Conservation (phyloP, 2,888 invertebrate species). For the Conomelus anceps region DNA sequence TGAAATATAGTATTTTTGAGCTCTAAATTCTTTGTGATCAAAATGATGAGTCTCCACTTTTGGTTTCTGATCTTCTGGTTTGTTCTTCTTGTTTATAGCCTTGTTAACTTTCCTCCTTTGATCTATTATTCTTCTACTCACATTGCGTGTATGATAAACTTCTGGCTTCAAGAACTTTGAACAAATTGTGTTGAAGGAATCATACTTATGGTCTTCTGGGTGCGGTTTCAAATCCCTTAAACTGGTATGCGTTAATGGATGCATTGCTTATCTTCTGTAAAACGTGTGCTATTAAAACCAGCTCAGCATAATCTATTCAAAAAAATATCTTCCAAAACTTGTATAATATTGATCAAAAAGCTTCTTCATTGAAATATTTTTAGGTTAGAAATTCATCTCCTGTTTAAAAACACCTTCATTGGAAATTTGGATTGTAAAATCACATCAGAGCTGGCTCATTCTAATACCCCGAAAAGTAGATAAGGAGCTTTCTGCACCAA, state of each 20-base stretch:
- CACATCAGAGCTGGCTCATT: too few species aligned
- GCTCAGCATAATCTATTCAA: too few species aligned
- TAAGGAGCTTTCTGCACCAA: too few species aligned
- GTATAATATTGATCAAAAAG: too few species aligned
- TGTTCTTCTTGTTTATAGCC: not conserved
- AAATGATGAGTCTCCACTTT: not conserved
- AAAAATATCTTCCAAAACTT: too few species aligned
- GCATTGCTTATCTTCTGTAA: not conserved
- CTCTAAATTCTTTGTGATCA: not conserved
- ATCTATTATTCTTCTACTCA: not conserved
- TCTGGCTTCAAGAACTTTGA: not conserved
- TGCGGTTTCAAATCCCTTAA: not conserved
- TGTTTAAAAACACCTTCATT: too few species aligned
- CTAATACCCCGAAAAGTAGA: too few species aligned
- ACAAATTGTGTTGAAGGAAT: not conserved
- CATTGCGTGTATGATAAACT: not conserved
- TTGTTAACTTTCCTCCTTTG: not conserved
- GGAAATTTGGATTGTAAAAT: too few species aligned
- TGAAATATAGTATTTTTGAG: not conserved
- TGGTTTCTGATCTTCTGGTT: too few species aligned
- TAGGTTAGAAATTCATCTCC: too few species aligned
- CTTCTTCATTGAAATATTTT: too few species aligned
- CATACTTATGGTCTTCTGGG: not conserved
- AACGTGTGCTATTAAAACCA: not conserved
- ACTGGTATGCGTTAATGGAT: not conserved